Percentiles rank a stretch among this genome's conserved stretches.
Evolutionary conservation across 2,888 invertebrate species (phyloP).

Genomic region (Tuta absoluta): DNA sequence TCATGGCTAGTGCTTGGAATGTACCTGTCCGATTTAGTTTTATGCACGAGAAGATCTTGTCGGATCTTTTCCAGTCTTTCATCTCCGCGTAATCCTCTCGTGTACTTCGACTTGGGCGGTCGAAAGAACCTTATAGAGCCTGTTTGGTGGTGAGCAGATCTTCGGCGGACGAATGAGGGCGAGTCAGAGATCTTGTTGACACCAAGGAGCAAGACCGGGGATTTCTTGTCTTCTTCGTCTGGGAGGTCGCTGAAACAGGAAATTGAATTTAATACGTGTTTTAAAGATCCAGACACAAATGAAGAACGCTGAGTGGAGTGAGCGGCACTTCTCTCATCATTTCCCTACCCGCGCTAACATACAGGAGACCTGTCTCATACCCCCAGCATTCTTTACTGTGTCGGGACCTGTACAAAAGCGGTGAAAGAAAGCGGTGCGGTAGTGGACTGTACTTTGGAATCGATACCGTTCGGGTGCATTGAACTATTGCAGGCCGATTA

Average conservation of each 20-base stretch:
- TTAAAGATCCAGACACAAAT: neutral
- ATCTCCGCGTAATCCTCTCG: slow-evolving; percentile 71
- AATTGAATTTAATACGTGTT: neutral
- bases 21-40: slow-evolving; percentile 70
- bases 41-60: slow-evolving; percentile 70
- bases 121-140: slow-evolving; percentile 73
- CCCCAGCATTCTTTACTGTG: neutral
- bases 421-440: neutral
- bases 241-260: slow-evolving; percentile 81
- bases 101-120: slow-evolving; percentile 73
- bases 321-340: neutral
- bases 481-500: neutral
- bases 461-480: slow-evolving; percentile 30
- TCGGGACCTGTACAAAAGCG: neutral
- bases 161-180: slow-evolving; percentile 65
- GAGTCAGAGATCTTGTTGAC: slow-evolving; percentile 81
- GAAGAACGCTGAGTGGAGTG: neutral
- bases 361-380: no score
- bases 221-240: slow-evolving; percentile 81
- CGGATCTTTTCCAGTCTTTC: slow-evolving; percentile 73
- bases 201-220: slow-evolving; percentile 82
- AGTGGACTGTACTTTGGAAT: neutral
- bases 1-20: slow-evolving; percentile 69
- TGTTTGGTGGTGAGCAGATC: slow-evolving; percentile 62
- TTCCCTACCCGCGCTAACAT: no score